phyloP scores from a whole-genome alignment of 2,888 invertebrate genomes.

The Acronicta alni region DNA sequence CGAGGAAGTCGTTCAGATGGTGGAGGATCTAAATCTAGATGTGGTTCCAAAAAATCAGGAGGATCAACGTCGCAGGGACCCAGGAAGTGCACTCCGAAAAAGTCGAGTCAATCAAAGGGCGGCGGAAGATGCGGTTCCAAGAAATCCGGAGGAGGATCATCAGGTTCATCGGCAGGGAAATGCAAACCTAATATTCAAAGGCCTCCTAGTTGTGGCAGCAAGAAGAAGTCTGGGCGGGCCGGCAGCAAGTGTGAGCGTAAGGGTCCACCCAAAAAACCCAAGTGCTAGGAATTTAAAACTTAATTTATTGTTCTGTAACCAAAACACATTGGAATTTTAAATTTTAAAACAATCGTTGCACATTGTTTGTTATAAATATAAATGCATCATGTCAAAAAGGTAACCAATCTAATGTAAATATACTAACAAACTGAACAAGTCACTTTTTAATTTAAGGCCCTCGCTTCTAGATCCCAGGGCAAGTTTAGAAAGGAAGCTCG shows the following conservation, averaged over 20 bases:
- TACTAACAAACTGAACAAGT: not conserved
- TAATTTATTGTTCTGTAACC: not conserved
- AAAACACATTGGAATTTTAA: conserved; percentile 5
- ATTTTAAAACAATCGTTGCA: conserved; percentile 1
- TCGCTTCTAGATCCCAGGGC: no score
- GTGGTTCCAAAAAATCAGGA: not conserved
- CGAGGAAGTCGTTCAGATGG: not conserved
- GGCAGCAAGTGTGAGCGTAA: not conserved
- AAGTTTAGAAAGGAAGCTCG: no score
- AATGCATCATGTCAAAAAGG: conserved; percentile 2
- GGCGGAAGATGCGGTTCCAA: no score
- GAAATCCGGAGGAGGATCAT: not conserved
- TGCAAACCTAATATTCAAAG: not conserved
- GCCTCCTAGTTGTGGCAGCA: not conserved
- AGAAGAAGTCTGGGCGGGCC: not conserved
- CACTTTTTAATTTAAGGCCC: not conserved
- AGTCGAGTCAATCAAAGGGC: no score
- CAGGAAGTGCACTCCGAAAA: no score
- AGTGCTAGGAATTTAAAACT: not conserved
- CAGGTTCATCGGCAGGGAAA: not conserved
- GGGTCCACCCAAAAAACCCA: not conserved
- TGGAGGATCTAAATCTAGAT: not conserved
- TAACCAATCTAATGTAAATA: not conserved
- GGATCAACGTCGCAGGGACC: no score
- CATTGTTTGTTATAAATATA: not conserved